Evolutionary conservation across 2,888 invertebrate species (phyloP), one percentile per base, ranked within the genome.

Genomic region (Morpho achilles): DNA sequence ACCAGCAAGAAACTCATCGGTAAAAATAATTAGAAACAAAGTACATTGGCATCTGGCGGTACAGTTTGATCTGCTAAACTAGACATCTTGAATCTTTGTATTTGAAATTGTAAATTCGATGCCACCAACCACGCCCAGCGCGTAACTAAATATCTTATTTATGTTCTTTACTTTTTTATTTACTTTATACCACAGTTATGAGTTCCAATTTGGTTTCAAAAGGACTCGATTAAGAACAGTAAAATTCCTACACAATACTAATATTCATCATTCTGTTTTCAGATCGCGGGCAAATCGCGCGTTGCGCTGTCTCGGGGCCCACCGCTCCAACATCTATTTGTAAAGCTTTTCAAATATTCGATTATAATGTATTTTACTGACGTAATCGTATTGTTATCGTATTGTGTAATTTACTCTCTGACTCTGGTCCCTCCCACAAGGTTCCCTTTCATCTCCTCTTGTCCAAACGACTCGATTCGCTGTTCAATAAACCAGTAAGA

Each of bases 251-350:
- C 10, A 40, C 32, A 1, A 32, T 5, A 32, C 32, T 32, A 32
- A 32, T 8, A 39, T 10, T 54, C 51, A 23, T 43, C 43, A 56
- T 52, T 56, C 53, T 58, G 54, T 74, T 74, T 8, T 9, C 79
- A 83, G 84, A 77, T 78, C 72, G 68, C 68, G 66, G 65, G 67
- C 67, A 66, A 62, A 64, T 67, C 66, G 67, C 69, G 65, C 67
- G 62, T 59, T 60, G 59, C 68, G 70, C 69, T 64, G 68, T 63
- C 69, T 66, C 64, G 73, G 69, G 72, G 68, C 72, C 62, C 65
- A 67, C 65, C 67, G 67, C 67, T 63, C 66, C 64, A 61, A 65
- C 65, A 60, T 67, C 65, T 65, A 64, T 67, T 64, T 68, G 66
- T 67, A 69, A 68, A 63, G 72, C 70, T 70, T 70, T 69, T 68